Conservation (phyloP, 2,888 invertebrate genomes). For the Sphaerophoria rueppellii region DNA sequence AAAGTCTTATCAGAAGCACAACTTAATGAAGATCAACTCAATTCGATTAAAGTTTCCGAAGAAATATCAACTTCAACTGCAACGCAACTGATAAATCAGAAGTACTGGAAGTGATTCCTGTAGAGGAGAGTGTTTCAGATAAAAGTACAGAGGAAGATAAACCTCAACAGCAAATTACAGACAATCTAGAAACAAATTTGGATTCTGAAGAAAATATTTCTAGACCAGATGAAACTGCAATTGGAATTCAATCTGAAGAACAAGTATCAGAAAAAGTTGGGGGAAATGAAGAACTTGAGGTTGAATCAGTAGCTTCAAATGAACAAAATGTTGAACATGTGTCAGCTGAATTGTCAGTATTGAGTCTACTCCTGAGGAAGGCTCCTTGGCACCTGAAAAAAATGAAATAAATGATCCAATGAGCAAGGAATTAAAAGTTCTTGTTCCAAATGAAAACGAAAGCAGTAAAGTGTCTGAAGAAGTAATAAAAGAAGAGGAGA, state of each 20-base stretch:
- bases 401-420: neutral
- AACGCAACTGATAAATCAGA: neutral
- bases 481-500: neutral
- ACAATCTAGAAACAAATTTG: too few relatives aligned
- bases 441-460: neutral
- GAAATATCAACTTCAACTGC: neutral
- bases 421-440: neutral
- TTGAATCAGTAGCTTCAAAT: neutral
- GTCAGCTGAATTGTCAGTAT: neutral
- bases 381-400: neutral
- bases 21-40: neutral
- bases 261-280: neutral
- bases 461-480: neutral
- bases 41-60: too few relatives aligned
- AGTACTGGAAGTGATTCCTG: neutral
- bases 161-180: too few relatives aligned
- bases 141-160: neutral
- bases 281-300: neutral
- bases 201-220: too few relatives aligned
- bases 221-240: too few relatives aligned
- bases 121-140: neutral
- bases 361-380: neutral
- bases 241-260: neutral
- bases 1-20: constrained; percentile 5
- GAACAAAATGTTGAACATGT: neutral